These are phyloP conservation scores for Sarcophaga peregrina DNA, from an alignment of 1,140 invertebrate species.

Conservation along the genomic window DNA sequence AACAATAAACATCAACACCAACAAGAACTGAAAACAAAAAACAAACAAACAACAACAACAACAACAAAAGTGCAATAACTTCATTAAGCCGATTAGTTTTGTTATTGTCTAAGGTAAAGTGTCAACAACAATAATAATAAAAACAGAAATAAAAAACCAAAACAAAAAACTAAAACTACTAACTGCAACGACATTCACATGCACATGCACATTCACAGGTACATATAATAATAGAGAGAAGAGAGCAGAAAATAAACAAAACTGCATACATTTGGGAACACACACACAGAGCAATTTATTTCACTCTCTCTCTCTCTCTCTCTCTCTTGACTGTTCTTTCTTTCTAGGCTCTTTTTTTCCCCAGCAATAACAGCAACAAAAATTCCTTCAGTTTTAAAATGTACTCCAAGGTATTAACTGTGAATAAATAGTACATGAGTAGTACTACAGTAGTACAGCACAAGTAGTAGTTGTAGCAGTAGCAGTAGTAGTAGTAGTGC, in stretches of 20 bases:
- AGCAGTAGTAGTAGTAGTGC: no score
- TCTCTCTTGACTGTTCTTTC: no score
- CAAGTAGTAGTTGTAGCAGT: no score
- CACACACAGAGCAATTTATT: no score
- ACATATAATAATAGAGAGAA: no score
- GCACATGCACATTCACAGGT: no score
- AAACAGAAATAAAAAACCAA: neutral
- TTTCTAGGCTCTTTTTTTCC: no score
- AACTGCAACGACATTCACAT: neutral
- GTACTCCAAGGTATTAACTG: conserved; percentile 9
- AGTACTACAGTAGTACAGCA: no score
- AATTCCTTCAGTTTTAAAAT: neutral
- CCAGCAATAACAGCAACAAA: no score
- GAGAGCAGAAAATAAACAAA: no score
- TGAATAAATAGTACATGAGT: neutral
- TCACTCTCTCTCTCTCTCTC: no score
- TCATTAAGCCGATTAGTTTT: conserved; percentile 27
- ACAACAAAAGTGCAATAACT: conserved; percentile 8
- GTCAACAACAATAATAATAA: conserved; percentile 26
- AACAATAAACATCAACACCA: neutral
- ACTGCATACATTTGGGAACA: no score
- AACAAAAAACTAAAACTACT: neutral
- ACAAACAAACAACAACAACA: neutral
- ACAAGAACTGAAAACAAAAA: neutral
- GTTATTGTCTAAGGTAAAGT: conserved; percentile 30